Evolutionary conservation across 2,113 vertebrate species (phyloP), one percentile per base, ranked within the genome.

Genomic region (Thalassoma bifasciatum): DNA sequence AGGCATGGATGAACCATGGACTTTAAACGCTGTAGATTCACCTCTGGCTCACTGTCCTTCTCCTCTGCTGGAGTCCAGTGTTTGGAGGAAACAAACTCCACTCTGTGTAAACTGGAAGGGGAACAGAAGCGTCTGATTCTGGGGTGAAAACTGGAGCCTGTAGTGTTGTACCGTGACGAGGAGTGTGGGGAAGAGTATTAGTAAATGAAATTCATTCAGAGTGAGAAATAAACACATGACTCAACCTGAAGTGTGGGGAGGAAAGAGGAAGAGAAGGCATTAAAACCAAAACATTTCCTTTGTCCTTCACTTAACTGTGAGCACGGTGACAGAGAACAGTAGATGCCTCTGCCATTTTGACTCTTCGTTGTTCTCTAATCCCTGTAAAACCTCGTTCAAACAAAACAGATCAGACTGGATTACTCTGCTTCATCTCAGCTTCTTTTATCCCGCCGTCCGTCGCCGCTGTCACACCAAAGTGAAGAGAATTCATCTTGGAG

Each of bases 351-450:
- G 26, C 72, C 68, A 77, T 81, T 76, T 84, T 73, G 61, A 86
- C 79, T 80, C 66, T 72, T 58, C 52, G 66, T 69, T 70, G 64
- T 57, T 82, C 50, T 38, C 63, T 77, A 86, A 89, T 83, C 86
- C 80, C 49, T 2, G 5, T 67, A 80, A 87, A 77, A 1, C 66
- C 50, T 46, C 42, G 54, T 52, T 78, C 71, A 86, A 81, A 86
- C 61, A 80, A 82, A 90, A 83, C 67, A 61, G 68, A 79, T 71
- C 75, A 72, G 71, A 74, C 64, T 75, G 81, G 83, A 88, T 88
- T 84, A 89, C 71, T 66, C 81, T 30, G 67, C 60, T 77, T 88
- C 77, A 79, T 82, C 66, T 81, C 21, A 1, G 59, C 23, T 66
- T 57, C 73, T 60, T 65, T 79, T 66, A 71, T 71, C 82, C 42